Evolutionary conservation across 1,140 invertebrate species (phyloP).

Genomic region (Calliphora vicina): DNA sequence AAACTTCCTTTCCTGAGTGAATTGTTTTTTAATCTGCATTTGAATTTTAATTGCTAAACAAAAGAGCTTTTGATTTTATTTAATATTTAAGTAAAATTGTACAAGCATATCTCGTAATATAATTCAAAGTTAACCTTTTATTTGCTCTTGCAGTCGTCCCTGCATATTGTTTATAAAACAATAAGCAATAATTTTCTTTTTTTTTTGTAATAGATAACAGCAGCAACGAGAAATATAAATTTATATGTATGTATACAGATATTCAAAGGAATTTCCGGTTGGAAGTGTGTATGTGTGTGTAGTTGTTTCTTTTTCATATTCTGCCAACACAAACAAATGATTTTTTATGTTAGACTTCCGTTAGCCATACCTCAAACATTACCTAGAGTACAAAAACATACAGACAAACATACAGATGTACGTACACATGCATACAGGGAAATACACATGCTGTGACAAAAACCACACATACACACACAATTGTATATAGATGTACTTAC

Average conservation of each 20-base stretch:
- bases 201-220: not conserved
- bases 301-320: not conserved
- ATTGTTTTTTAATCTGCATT: too few relatives aligned
- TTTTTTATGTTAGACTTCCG: not conserved
- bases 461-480: not conserved
- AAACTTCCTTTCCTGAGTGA: too few relatives aligned
- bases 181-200: not conserved
- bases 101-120: too few relatives aligned
- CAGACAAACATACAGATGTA: not conserved
- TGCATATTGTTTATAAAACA: not conserved
- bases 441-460: not conserved
- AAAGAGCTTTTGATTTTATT: too few relatives aligned
- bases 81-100: too few relatives aligned
- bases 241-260: not conserved
- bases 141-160: not conserved
- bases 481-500: not conserved
- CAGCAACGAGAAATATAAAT: not conserved
- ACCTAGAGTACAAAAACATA: not conserved
- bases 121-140: not conserved
- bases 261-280: not conserved
- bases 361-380: not conserved
- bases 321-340: not conserved
- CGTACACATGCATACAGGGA: not conserved
- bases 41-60: too few relatives aligned
- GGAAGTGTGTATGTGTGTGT: too few relatives aligned